These are phyloP conservation scores for Acleris emargana DNA, from an alignment of 2,888 invertebrate genomes.

Conservation along the genomic window DNA sequence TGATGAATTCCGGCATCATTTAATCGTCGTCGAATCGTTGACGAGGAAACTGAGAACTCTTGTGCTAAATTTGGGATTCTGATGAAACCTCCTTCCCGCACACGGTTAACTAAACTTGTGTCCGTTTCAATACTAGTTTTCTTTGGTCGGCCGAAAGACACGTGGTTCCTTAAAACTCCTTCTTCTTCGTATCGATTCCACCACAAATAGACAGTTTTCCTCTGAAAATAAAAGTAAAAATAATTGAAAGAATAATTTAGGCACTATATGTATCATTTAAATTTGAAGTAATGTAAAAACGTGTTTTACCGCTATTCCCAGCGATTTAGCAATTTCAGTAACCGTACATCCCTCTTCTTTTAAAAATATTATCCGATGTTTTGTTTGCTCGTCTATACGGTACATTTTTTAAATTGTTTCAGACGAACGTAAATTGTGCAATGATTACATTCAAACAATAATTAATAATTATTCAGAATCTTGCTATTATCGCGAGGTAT, in stretches of 20 bases:
- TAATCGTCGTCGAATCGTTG: constrained; percentile 1
- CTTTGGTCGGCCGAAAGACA: neutral
- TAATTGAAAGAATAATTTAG: no score
- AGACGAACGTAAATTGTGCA: no score
- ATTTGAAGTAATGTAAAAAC: neutral
- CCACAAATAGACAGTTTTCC: constrained; percentile 4
- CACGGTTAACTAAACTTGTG: neutral
- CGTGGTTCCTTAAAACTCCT: constrained; percentile 2
- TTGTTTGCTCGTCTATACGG: neutral
- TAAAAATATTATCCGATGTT: neutral
- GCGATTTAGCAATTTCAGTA: neutral
- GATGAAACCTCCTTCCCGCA: neutral
- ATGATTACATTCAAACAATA: no score
- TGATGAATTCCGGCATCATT: neutral
- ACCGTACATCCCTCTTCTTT: neutral
- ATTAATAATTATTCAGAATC: no score
- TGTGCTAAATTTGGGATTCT: neutral
- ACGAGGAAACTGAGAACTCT: neutral
- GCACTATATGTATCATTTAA: neutral
- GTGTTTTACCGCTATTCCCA: neutral
- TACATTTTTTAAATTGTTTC: neutral
- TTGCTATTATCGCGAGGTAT: no score
- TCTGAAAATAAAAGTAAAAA: no score
- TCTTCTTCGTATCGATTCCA: neutral
- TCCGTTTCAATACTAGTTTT: neutral